phyloP scores from a whole-genome alignment of 2,797 vertebrate genomes.

The Malacoctenus gilli region DNA sequence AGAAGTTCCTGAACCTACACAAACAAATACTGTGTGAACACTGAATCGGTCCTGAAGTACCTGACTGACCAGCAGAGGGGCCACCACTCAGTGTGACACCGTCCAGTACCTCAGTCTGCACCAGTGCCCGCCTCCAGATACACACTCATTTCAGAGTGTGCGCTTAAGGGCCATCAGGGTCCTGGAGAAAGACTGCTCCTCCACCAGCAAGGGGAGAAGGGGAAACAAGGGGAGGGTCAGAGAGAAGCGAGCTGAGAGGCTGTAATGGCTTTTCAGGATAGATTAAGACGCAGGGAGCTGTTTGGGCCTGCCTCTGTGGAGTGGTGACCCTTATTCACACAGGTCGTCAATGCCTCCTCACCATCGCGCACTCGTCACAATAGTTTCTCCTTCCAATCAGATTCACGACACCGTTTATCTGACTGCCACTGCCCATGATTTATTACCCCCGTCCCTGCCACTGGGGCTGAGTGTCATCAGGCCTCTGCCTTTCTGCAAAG shows the following conservation, averaged over 20 bases:
- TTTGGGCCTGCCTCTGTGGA: slow-evolving; percentile 67
- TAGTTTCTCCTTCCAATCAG: slow-evolving; percentile 79
- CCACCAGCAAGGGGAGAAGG: slow-evolving; percentile 25
- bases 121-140: slow-evolving; percentile 41
- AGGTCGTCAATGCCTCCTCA: slow-evolving; percentile 67
- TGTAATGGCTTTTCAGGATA: slow-evolving; percentile 76
- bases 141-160: slow-evolving; percentile 64
- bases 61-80: slow-evolving; percentile 61
- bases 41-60: slow-evolving; percentile 27
- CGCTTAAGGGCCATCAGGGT: slow-evolving; percentile 62
- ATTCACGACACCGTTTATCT: slow-evolving; percentile 72
- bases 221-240: slow-evolving; percentile 48
- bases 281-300: slow-evolving; percentile 75
- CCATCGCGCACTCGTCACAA: slow-evolving; percentile 70
- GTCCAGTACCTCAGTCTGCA: slow-evolving; percentile 31
- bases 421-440: slow-evolving; percentile 76
- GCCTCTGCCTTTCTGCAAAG: slow-evolving; percentile 74
- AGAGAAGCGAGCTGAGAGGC: slow-evolving; percentile 61
- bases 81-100: slow-evolving; percentile 29
- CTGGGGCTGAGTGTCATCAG: slow-evolving; percentile 82
- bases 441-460: slow-evolving; percentile 73
- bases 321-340: slow-evolving; percentile 74
- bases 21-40: neutral
- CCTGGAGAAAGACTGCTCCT: slow-evolving; percentile 51
- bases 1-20: slow-evolving; percentile 7